Percentiles rank a stretch among this genome's conserved stretches.
phyloP scores from a whole-genome alignment of 2,797 vertebrate species.

The Sorex maritimensis region DNA sequence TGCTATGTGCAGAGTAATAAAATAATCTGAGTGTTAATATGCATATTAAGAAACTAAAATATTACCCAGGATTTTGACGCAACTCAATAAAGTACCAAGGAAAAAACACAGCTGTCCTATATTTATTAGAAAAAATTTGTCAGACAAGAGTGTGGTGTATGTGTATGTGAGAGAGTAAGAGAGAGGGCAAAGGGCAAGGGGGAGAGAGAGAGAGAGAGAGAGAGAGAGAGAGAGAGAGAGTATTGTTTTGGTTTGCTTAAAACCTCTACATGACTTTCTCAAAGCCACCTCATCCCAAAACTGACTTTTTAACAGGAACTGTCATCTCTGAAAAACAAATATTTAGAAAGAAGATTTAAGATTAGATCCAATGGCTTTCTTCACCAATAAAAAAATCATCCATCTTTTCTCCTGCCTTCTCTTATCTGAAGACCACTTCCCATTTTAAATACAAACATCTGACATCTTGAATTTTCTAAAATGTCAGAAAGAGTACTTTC shows the following conservation, averaged over 20 bases:
- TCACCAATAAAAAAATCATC: constrained; percentile 60
- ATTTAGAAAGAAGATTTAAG: constrained; percentile 66
- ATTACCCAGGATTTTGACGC: constrained; percentile 52
- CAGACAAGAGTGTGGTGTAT: not conserved
- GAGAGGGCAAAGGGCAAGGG: too few species aligned
- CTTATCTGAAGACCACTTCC: constrained; percentile 33
- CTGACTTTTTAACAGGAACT: constrained; percentile 10
- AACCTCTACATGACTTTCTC: constrained; percentile 34
- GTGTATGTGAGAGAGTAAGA: not conserved
- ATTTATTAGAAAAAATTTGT: constrained; percentile 36
- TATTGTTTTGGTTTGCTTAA: not conserved
- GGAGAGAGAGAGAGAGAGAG: too few species aligned
- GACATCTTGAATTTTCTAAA: constrained; percentile 17
- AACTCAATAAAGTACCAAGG: constrained; percentile 46
- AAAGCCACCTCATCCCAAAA: constrained; percentile 5
- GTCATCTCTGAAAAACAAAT: constrained; percentile 1
- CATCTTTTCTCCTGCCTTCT: constrained; percentile 2
- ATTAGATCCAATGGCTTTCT: constrained; percentile 35
- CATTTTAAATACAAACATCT: constrained; percentile 55
- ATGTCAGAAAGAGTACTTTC: constrained; percentile 30
- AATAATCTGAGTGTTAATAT: constrained; percentile 75
- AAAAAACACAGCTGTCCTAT: not conserved
- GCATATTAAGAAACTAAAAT: constrained; percentile 66
- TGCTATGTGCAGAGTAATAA: constrained; percentile 61
- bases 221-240: too few species aligned